Percentiles rank a stretch among this genome's conserved stretches.
phyloP scores from a whole-genome alignment of 2,888 invertebrate genomes.

The Temnothorax rugatulus region DNA sequence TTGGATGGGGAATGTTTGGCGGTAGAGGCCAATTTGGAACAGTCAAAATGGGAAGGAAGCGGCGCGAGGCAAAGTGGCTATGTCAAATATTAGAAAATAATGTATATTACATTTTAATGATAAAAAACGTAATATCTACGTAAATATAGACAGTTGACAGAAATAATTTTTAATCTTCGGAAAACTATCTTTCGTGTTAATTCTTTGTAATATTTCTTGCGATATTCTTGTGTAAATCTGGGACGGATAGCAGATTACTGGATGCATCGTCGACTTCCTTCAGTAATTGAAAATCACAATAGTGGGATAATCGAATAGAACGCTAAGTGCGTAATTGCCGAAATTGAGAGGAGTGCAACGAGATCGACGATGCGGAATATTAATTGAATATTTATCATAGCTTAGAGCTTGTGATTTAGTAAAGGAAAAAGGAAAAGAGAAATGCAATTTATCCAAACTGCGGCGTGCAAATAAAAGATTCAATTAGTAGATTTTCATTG shows the following conservation, averaged over 20 bases:
- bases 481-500: constrained; percentile 10
- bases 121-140: neutral
- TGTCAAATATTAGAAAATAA: constrained; percentile 26
- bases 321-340: constrained; percentile 24
- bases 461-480: constrained; percentile 2
- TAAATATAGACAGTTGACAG: neutral
- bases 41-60: constrained; percentile 35
- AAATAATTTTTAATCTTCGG: neutral
- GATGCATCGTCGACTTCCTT: constrained; percentile 9
- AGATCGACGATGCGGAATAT: constrained; percentile 39
- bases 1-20: constrained; percentile 42
- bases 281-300: constrained; percentile 24
- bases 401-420: constrained; percentile 30
- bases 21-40: constrained; percentile 49
- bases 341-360: constrained; percentile 15
- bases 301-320: constrained; percentile 23
- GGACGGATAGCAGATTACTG: neutral
- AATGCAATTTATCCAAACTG: constrained; percentile 16
- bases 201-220: neutral
- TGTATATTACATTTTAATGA: neutral
- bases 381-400: constrained; percentile 46
- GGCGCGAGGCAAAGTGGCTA: constrained; percentile 32
- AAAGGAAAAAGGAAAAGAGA: neutral
- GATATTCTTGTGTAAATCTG: neutral
- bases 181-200: neutral